Evolutionary conservation across 1,140 invertebrate species (phyloP).

Genomic region (Penaeus vannamei): DNA sequence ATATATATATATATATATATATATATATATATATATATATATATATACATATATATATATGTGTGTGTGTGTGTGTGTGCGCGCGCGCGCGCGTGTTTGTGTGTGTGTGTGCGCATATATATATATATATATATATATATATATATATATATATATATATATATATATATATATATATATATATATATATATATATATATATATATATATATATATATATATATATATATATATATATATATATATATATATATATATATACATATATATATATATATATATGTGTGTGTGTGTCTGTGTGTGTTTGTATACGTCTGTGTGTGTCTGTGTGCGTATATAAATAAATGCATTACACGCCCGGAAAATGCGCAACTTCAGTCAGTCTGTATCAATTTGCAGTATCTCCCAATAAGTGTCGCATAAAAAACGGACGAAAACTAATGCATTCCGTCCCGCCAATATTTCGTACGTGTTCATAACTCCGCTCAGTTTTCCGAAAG

Average conservation of each 20-base stretch:
- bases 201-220: conserved; percentile 18
- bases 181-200: conserved; percentile 1
- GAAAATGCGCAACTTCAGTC: too few relatives aligned
- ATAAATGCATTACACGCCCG: neutral
- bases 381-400: too few relatives aligned
- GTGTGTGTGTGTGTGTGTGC: neutral
- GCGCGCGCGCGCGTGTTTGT: neutral
- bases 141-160: conserved; percentile 17
- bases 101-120: neutral
- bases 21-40: too few relatives aligned
- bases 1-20: too few relatives aligned
- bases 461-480: too few relatives aligned
- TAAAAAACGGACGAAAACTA: too few relatives aligned
- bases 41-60: too few relatives aligned
- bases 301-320: neutral
- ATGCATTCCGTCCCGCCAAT: too few relatives aligned
- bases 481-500: too few relatives aligned
- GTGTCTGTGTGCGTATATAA: neutral
- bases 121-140: neutral
- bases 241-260: conserved; percentile 25
- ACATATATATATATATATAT: neutral
- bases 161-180: conserved; percentile 17
- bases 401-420: too few relatives aligned
- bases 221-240: conserved; percentile 28
- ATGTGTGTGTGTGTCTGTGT: neutral